Evolutionary conservation across 2,113 vertebrate genomes (phyloP), one percentile per base, ranked within the genome.

Genomic region (Empidonax alnorum): DNA sequence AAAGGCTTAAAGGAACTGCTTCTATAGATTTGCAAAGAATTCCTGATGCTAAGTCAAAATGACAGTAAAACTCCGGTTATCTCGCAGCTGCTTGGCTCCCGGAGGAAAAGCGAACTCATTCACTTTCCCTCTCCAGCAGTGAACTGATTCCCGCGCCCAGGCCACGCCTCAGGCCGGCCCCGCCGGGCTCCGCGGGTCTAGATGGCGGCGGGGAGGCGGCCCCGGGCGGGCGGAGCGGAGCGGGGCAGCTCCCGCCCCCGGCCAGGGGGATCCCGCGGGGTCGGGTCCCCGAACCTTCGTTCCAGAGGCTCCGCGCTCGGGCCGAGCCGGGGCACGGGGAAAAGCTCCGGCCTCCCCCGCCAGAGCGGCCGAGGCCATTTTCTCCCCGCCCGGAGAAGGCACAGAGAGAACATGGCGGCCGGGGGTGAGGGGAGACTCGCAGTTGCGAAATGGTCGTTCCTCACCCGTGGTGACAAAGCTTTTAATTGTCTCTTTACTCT

Each of bases 71-170:
- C 14, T 12, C 1, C 0, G 1, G 10, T 7, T 22, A 23, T 2
- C 19, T 24, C 52, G 10, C 23, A 6, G 33, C 6, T 8, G 9
- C 3, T 10, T 0, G 15, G 6, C 19, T 41, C 24, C 9, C 4
- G 5, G 24, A 52, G 4, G 14, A 41, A 25, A 44, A 31, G 12
- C 2, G 2, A 33, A 33, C 1, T 4, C 1, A 3, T 14, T 55
- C 24, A 0, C 6, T 1, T 5, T 33, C n/a, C 6, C 16, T 33
- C 13, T 9, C 8, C 58, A 7, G 2, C 0, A 17, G 20, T 61
- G 2, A 3, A 8, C 33, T 6, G 52, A 1, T 23, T 0, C 44
- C 33, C 15, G 16, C 37, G 8, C 68, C 68, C 35, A 9, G n/a
- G 56, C 58, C n/a, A 13, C 58, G 22, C 58, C 58, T 24, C 58